Evolutionary conservation across 2,113 vertebrate species (phyloP).

Genomic region (Grammomys dolichurus): DNA sequence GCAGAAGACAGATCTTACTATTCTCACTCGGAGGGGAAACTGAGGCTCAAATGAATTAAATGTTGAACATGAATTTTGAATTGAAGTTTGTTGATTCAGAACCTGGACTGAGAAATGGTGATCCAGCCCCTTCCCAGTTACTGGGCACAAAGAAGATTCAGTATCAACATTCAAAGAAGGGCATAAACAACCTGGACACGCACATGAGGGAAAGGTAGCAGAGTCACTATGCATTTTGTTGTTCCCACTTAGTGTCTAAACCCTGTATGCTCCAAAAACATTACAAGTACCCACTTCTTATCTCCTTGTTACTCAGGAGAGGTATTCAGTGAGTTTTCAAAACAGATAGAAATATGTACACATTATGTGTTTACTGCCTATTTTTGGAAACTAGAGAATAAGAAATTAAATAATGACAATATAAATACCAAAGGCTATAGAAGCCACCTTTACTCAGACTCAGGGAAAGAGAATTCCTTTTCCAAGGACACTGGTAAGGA

Average conservation of each 20-base stretch:
- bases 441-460: slow-evolving; percentile 3
- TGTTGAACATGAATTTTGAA: neutral
- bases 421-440: neutral
- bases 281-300: neutral
- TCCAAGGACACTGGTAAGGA: neutral
- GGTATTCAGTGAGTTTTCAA: slow-evolving; percentile 1
- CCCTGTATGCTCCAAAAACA: neutral
- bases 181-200: neutral
- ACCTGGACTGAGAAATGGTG: neutral
- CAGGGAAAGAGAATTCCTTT: neutral
- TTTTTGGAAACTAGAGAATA: slow-evolving; percentile 35
- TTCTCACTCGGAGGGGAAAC: slow-evolving; percentile 26
- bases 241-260: slow-evolving; percentile 30
- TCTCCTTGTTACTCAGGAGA: neutral
- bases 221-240: neutral
- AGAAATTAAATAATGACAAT: slow-evolving; percentile 38
- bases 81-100: neutral
- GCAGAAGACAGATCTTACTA: neutral
- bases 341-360: neutral
- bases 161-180: neutral
- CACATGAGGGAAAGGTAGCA: neutral
- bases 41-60: slow-evolving; percentile 34
- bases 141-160: neutral
- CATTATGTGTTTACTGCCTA: slow-evolving; percentile 41
- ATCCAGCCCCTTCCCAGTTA: neutral